Evolutionary conservation across 2,888 invertebrate genomes (phyloP), one percentile per base, ranked within the genome.

Genomic region (Lathronympha strigana): DNA sequence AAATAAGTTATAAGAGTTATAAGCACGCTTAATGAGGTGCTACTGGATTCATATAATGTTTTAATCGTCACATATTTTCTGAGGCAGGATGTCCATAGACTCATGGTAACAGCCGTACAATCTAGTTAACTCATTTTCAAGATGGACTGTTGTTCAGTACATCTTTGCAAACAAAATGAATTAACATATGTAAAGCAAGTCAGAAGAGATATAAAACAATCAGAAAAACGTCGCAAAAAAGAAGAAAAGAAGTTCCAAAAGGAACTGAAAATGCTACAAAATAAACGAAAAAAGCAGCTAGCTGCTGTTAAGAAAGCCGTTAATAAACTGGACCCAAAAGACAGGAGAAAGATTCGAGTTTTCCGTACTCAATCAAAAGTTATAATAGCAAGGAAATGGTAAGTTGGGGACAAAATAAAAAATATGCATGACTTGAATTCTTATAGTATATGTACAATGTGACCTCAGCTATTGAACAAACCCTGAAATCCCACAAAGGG

Each of bases 321-420:
- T 51, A 6, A 19, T 19, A 51, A 51, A 19, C 17, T 31, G 11
- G 50, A 51, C 5, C 50, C 50, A 0, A 19, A 17, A 11, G 50
- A 51, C 31, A 31, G 6, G 50, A 31, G 50, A 11, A 51, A 51
- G 31, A 5, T 19, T 5, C 50, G 50, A 13, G 31, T 51, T 11
- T 51, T 51, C 2, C 50, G 50, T 51, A 51, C 50, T 51, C 31
- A 17, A 17, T 51, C 50, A 17, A 51, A 51, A 19, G 31, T 51
- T 51, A 31, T 51, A 31, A 13, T 51, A 11, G 50, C 50, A 31
- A 51, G 19, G 31, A 51, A 31, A 51, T 51, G 50, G 50, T 51
- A 15, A 51, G 50, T 43, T 17, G 3, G 8, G 0, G 9, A 17
- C 17, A 19, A 43, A 19, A 3, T 19, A 19, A 19, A 1, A 19